phyloP scores from a whole-genome alignment of 2,797 vertebrate genomes.

The Iguana delicatissima region DNA sequence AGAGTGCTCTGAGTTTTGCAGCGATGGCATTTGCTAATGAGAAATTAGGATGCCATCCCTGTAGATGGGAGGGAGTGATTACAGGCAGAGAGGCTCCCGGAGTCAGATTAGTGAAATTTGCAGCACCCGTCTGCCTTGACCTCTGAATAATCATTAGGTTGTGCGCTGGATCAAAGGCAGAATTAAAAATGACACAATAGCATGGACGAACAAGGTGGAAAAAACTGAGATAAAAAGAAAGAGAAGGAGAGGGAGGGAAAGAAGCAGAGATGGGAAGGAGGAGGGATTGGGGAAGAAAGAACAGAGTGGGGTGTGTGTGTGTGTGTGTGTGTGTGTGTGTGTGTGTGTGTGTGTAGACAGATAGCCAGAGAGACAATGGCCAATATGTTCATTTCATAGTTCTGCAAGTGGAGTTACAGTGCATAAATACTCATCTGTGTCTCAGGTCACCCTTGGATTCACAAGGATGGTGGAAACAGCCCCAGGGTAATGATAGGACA shows the following conservation, averaged over 20 bases:
- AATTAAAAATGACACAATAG: conserved; percentile 81
- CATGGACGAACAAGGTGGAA: conserved; percentile 68
- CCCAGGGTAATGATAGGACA: no score
- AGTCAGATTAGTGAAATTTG: conserved; percentile 77
- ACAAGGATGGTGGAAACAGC: no score
- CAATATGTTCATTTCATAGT: no score
- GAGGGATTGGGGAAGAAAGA: not conserved
- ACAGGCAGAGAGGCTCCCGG: conserved; percentile 83
- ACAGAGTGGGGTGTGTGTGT: no score
- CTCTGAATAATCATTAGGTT: conserved; percentile 82
- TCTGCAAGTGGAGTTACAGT: no score
- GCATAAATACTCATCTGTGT: no score
- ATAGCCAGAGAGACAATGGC: no score
- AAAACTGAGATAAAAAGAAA: conserved; percentile 42
- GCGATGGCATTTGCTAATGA: conserved; percentile 70
- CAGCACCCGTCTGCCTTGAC: conserved; percentile 83
- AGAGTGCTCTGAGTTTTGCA: conserved; percentile 70
- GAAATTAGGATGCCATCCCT: conserved; percentile 81
- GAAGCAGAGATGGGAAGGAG: conserved; percentile 46
- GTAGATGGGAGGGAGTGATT: conserved; percentile 75
- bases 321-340: no score
- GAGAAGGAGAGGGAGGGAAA: conserved; percentile 12
- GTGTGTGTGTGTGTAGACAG: no score
- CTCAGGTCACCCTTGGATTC: no score
- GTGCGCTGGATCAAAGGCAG: conserved; percentile 83